Base-by-base conservation (phyloP, 2,113 vertebrate genomes). In the Hymenochirus boettgeri region DNA sequence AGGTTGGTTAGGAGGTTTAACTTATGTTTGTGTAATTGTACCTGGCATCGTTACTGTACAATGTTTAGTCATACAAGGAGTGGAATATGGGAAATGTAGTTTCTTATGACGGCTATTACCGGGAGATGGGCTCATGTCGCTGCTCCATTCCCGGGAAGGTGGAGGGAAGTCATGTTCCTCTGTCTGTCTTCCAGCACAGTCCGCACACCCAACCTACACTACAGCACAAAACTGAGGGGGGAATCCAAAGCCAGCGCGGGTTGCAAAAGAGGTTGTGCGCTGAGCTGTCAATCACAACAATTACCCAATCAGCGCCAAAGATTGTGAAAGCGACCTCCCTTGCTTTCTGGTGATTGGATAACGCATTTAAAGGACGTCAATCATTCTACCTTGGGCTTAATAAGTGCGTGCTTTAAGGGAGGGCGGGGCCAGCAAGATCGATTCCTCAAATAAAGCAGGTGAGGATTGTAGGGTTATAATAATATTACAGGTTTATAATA, bases 141-240 rank as follows among this genome's bases (percentile, higher is more conserved):
- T 53, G 2, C 89, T 90, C 17, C 89, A 57, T 0, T 77, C 86
- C 66, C 85, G 91, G 61, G 92, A 98, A 86, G 90, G 80, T 88
- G 88, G 13, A 66, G 87, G 3, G 72, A 86, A 75, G 77, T 83
- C 81, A 89, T 24, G 24, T 25, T 22, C 13, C 21, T 56, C 15
- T 24, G 18, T 33, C 1, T 12, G 51, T 69, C 61, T 64, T n/a
- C 19, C 33, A 54, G 42, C 50, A 8, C n/a, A 37, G 42, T 37
- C 25, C 17, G 45, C 3, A 18, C 45, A 19, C 63, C 3, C 29
- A 31, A 29, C 23, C 4, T 24, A 22, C 52, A 33, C 61, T 4
- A 23, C 13, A n/a, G 12, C 22, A 0, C 37, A 10, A 42, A 15
- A 12, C 5, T 5, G n/a, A 4, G 13, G 37, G 10, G 15, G 19